Percentiles rank a stretch among this genome's conserved stretches.
These are phyloP conservation scores for Rhineura floridana DNA, from an alignment of 2,113 vertebrate genomes.

Conservation along the genomic window DNA sequence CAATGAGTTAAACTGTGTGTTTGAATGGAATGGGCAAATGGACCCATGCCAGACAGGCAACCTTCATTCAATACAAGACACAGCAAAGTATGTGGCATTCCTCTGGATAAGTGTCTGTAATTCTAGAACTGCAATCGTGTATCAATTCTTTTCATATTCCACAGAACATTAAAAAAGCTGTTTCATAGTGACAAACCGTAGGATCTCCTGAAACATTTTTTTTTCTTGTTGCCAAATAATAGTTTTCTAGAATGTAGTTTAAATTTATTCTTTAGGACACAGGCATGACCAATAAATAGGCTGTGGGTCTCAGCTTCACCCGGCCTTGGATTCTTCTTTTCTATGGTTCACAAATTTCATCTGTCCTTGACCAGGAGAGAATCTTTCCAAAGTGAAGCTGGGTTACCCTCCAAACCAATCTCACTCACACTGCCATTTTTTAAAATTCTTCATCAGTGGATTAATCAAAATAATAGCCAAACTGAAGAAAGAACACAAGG, in stretches of 20 bases:
- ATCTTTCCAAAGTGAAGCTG: constrained; percentile 60
- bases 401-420: constrained; percentile 35
- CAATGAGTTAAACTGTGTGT: not conserved
- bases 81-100: too few relatives aligned
- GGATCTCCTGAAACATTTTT: constrained; percentile 11
- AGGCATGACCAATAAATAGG: constrained; percentile 38
- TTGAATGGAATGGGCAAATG: not conserved
- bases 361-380: constrained; percentile 69
- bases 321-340: constrained; percentile 50
- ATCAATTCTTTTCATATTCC: not conserved
- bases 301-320: constrained; percentile 60
- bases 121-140: too few relatives aligned
- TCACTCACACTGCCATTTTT: constrained; percentile 50
- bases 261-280: constrained; percentile 41
- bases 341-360: constrained; percentile 71
- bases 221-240: constrained; percentile 24
- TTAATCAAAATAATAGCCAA: constrained; percentile 70
- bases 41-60: not conserved
- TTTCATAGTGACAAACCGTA: not conserved
- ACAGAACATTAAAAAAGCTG: constrained; percentile 2
- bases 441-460: constrained; percentile 56
- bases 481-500: constrained; percentile 61
- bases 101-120: too few relatives aligned
- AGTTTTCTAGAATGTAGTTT: constrained; percentile 38
- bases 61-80: not conserved